Evolutionary conservation across 2,888 invertebrate species (phyloP).

Genomic region (Teinopalpus imperialis): DNA sequence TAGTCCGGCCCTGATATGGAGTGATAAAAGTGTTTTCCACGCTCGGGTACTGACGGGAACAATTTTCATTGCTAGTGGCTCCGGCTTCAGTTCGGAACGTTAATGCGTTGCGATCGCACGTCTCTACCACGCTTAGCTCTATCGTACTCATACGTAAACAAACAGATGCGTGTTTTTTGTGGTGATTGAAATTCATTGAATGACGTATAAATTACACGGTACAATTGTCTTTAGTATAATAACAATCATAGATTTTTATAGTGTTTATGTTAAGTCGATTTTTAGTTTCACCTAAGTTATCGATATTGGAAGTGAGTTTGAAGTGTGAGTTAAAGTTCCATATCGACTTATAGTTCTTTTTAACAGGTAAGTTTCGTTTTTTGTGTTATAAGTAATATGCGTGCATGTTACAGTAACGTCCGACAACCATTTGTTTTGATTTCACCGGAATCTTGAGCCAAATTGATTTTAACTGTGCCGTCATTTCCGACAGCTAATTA

Average conservation of each 20-base stretch:
- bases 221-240: neutral
- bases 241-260: neutral
- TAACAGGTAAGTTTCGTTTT: slow-evolving; percentile 44
- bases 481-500: slow-evolving; percentile 14
- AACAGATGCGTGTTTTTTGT: slow-evolving; percentile 15
- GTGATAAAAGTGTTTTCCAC: slow-evolving; percentile 68
- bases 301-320: neutral
- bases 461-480: slow-evolving; percentile 24
- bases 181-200: slow-evolving; percentile 10
- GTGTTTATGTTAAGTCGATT: slow-evolving; percentile 6
- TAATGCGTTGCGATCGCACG: slow-evolving; percentile 40
- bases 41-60: slow-evolving; percentile 40
- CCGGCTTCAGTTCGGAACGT: slow-evolving; percentile 43
- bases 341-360: slow-evolving; percentile 33
- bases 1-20: slow-evolving; percentile 26
- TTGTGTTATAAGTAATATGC: slow-evolving; percentile 28
- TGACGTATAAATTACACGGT: slow-evolving; percentile 1
- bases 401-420: slow-evolving; percentile 30
- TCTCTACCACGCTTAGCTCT: slow-evolving; percentile 21
- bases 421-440: slow-evolving; percentile 35
- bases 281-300: neutral
- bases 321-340: neutral
- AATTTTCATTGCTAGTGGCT: slow-evolving; percentile 55
- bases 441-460: slow-evolving; percentile 40
- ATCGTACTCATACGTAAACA: slow-evolving; percentile 43